phyloP scores from a whole-genome alignment of 2,888 invertebrate genomes.

The Mantis religiosa region DNA sequence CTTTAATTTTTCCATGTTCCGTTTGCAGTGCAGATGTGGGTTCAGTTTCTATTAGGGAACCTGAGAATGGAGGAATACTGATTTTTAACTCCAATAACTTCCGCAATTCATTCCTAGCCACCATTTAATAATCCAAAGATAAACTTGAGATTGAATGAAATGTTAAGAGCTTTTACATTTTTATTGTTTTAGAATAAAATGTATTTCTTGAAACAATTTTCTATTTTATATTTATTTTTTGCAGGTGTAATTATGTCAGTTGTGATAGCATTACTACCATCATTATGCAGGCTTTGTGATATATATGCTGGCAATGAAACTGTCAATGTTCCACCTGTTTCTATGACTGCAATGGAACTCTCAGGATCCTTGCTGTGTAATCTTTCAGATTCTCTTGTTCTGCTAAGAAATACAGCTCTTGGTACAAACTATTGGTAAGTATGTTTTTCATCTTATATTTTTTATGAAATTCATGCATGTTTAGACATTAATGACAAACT shows the following conservation, averaged over 20 bases:
- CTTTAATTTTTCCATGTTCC: no score
- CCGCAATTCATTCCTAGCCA: no score
- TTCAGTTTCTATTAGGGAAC: no score
- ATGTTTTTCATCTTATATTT: background rate
- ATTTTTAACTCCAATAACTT: no score
- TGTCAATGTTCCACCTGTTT: background rate
- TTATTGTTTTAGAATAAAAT: background rate
- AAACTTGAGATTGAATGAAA: no score
- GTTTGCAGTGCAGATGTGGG: no score
- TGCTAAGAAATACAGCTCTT: constrained; percentile 24
- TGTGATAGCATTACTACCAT: constrained; percentile 59
- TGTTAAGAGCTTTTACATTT: background rate
- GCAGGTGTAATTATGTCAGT: constrained; percentile 53
- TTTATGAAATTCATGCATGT: no score
- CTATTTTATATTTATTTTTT: constrained; percentile 11
- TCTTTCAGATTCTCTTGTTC: constrained; percentile 18
- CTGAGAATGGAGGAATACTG: no score
- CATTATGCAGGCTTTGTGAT: constrained; percentile 48
- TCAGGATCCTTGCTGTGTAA: constrained; percentile 1
- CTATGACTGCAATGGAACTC: background rate
- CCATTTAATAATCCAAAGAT: no score
- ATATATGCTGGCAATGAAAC: background rate
- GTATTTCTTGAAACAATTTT: background rate
- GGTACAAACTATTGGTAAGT: constrained; percentile 28
- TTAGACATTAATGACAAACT: no score